Percentiles rank a stretch among this genome's conserved stretches.
phyloP scores from a whole-genome alignment of 1,140 invertebrate species.

The Pentalonia nigronervosa region DNA sequence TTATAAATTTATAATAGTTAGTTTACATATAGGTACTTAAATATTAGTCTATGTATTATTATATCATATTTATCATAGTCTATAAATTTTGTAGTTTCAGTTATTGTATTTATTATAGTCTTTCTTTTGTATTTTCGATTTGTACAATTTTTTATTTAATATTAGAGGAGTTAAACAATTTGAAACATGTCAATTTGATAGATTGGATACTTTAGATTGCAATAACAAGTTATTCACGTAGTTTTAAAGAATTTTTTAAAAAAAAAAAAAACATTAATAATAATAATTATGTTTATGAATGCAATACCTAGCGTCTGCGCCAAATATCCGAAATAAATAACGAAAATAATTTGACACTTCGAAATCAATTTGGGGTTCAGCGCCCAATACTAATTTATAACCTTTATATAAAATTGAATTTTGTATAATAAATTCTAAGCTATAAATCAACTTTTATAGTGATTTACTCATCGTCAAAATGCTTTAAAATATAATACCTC shows the following conservation, averaged over 20 bases:
- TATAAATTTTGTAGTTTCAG: neutral
- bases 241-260: neutral
- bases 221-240: neutral
- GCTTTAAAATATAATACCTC: neutral
- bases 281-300: neutral
- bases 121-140: neutral
- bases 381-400: neutral
- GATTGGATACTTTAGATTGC: neutral
- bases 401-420: neutral
- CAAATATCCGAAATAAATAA: neutral
- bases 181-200: neutral
- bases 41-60: neutral
- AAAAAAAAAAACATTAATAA: neutral
- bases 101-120: neutral
- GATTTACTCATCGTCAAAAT: neutral
- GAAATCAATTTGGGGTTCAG: neutral
- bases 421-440: neutral
- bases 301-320: neutral
- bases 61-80: neutral
- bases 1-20: neutral
- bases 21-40: neutral
- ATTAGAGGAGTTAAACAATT: neutral
- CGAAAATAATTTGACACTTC: slow-evolving; percentile 1
- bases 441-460: neutral
- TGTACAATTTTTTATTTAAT: neutral